A percentile compares a stretch with the other conserved stretches of the same genome.
phyloP scores from a whole-genome alignment of 2,797 vertebrate genomes.

The Enteromius treurensis region DNA sequence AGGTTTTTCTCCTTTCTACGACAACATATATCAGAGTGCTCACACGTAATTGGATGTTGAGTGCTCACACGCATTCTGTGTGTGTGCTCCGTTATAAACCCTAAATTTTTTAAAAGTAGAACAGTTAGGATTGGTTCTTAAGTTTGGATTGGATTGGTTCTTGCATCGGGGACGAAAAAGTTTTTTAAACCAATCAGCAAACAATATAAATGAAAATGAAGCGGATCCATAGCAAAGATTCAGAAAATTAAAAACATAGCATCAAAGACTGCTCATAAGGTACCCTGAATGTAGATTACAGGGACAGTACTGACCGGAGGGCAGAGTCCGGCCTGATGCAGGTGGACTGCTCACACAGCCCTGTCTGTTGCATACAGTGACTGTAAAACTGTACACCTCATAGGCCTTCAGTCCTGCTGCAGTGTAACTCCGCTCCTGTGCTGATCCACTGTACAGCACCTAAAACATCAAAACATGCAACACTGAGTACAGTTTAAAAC shows the following conservation, averaged over 20 bases:
- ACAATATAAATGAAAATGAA: background rate
- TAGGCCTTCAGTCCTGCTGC: conserved; percentile 82
- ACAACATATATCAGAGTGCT: conserved; percentile 40
- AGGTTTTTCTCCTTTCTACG: conserved; percentile 33
- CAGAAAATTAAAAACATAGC: background rate
- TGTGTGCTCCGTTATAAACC: background rate
- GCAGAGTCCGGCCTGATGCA: conserved; percentile 79
- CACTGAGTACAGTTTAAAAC: background rate
- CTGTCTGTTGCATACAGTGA: conserved; percentile 86
- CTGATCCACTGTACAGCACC: conserved; percentile 78
- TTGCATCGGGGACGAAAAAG: background rate
- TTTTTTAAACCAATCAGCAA: background rate
- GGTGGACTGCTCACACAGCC: conserved; percentile 84
- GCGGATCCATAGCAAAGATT: background rate
- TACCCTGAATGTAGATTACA: background rate
- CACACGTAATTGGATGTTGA: conserved; percentile 39
- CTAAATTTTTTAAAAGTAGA: conserved; percentile 10
- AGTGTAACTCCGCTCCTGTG: conserved; percentile 70
- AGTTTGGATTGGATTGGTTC: conserved; percentile 17
- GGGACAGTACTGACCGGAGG: conserved; percentile 80
- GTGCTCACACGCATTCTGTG: background rate
- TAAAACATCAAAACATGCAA: conserved; percentile 60
- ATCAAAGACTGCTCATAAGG: background rate
- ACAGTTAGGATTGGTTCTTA: background rate
- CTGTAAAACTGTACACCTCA: conserved; percentile 81